phyloP scores from a whole-genome alignment of 2,888 invertebrate species.

The Acanthosepion pharaonis region DNA sequence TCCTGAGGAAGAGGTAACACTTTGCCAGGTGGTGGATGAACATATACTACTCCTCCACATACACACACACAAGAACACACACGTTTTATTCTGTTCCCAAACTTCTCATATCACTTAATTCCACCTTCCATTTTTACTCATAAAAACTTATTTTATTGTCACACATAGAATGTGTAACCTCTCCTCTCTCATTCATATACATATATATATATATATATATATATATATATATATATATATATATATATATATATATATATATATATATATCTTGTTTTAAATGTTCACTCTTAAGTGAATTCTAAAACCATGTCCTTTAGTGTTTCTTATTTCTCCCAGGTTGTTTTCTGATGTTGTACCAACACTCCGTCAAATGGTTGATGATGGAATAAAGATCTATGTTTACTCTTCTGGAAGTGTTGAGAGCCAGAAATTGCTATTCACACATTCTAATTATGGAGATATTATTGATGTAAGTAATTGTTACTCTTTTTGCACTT shows the following conservation, averaged over 20 bases:
- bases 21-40: not conserved
- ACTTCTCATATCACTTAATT: not conserved
- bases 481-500: not conserved
- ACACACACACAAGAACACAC: too few relatives aligned
- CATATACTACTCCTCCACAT: not conserved
- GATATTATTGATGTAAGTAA: slow-evolving; percentile 81
- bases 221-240: too few relatives aligned
- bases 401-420: slow-evolving; percentile 95
- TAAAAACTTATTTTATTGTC: not conserved
- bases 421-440: slow-evolving; percentile 90
- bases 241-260: too few relatives aligned
- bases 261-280: too few relatives aligned
- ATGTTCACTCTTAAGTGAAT: not conserved
- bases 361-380: slow-evolving; percentile 83
- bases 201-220: too few relatives aligned
- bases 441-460: slow-evolving; percentile 83
- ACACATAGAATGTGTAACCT: not conserved
- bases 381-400: slow-evolving; percentile 82
- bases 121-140: not conserved
- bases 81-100: not conserved
- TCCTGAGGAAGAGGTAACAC: not conserved
- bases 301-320: not conserved
- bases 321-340: slow-evolving; percentile 77
- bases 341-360: slow-evolving; percentile 89
- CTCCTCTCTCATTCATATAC: not conserved